Conservation (phyloP, 2,113 vertebrate species). For the Antidorcas marsupialis region DNA sequence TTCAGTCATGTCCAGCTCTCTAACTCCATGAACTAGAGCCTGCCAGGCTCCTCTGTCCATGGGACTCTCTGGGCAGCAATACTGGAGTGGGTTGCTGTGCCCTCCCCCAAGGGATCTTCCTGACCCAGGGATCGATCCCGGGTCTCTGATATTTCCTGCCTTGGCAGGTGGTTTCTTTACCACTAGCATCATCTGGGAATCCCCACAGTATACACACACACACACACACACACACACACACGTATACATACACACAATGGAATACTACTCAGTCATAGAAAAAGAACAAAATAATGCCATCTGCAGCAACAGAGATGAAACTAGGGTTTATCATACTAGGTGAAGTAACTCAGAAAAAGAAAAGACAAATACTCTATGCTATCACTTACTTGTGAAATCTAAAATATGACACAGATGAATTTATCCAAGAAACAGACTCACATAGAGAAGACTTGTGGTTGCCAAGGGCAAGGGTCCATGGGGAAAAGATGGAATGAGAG, state of each 20-base stretch:
- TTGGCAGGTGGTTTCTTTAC: background rate
- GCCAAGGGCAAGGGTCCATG: background rate
- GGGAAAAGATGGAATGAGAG: background rate
- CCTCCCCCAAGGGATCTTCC: background rate
- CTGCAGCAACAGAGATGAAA: background rate
- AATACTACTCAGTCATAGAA: background rate
- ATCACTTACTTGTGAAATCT: background rate
- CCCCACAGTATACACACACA: background rate
- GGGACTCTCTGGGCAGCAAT: background rate
- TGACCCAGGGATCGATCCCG: background rate
- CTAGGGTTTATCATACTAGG: background rate
- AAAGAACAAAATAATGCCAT: background rate
- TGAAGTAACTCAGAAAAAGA: background rate
- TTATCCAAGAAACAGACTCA: background rate
- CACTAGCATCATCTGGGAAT: background rate
- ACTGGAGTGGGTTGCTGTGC: background rate
- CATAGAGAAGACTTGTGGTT: background rate
- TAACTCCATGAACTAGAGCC: background rate
- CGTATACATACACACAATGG: background rate
- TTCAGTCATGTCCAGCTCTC: background rate
- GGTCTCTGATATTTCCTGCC: background rate
- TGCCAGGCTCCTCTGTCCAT: background rate
- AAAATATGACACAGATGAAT: background rate
- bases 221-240: background rate
- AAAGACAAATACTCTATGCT: background rate